Evolutionary conservation across 2,797 vertebrate species (phyloP).

Genomic region (Halcyon chelicuti): DNA sequence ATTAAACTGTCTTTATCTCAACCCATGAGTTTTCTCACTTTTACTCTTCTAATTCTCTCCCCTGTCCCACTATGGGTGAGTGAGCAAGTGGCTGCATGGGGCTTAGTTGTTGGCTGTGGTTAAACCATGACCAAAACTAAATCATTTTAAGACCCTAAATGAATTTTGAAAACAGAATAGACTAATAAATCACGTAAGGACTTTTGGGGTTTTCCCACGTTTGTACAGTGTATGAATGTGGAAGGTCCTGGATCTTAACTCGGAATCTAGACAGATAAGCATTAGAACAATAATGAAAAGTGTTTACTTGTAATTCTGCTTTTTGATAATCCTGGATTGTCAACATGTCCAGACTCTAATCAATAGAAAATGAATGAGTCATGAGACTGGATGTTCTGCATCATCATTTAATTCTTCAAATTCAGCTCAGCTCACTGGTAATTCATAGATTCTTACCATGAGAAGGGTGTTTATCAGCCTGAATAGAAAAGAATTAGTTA

Average conservation of each 20-base stretch:
- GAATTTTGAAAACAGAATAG: background rate
- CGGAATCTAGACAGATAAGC: background rate
- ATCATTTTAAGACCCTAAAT: background rate
- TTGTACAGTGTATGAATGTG: background rate
- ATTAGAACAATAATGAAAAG: background rate
- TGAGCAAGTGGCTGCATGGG: no score
- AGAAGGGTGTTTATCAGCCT: background rate
- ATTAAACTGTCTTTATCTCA: background rate
- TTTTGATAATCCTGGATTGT: background rate
- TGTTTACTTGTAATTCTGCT: background rate
- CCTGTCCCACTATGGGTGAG: no score
- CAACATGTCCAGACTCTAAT: background rate
- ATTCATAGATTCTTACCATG: background rate
- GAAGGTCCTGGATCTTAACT: background rate
- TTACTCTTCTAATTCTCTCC: no score
- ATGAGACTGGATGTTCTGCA: background rate
- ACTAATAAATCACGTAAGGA: background rate
- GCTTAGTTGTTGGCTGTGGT: no score
- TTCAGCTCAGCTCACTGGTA: background rate
- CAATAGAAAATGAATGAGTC: background rate
- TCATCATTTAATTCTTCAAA: conserved; percentile 12
- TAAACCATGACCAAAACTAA: background rate
- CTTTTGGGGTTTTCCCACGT: rapidly evolving
- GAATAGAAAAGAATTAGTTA: background rate
- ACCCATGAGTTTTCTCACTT: no score